Percentiles rank a stretch among this genome's conserved stretches.
Evolutionary conservation across 2,888 invertebrate genomes (phyloP).

Genomic region (Philaethria dido): DNA sequence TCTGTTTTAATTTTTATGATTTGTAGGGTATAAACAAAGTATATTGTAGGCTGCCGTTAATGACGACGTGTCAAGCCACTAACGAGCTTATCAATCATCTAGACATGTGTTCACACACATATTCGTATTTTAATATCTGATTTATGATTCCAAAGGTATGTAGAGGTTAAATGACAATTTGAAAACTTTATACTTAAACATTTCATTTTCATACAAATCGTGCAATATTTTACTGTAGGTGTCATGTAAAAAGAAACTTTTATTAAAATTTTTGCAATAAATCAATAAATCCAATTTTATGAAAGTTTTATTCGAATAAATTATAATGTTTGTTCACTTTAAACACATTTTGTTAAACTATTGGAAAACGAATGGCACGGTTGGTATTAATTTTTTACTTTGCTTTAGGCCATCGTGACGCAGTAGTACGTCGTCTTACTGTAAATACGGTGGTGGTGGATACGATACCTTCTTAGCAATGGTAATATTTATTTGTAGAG

Average conservation of each 20-base stretch:
- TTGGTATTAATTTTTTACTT: neutral
- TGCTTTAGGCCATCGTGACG: neutral
- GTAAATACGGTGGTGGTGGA: too few species aligned
- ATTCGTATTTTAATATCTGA: constrained; percentile 16
- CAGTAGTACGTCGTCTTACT: too few species aligned
- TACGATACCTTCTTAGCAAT: too few species aligned
- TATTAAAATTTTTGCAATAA: neutral
- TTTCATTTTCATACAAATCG: too few species aligned
- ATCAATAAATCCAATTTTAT: neutral
- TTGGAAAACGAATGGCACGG: neutral
- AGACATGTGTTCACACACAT: constrained; percentile 24
- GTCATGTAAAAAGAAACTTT: neutral
- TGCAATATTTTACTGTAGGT: neutral
- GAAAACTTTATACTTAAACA: neutral
- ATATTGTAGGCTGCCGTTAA: constrained; percentile 17
- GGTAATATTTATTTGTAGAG: too few species aligned
- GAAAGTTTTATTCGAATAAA: neutral
- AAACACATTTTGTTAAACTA: neutral
- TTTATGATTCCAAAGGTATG: constrained; percentile 11
- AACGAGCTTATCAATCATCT: constrained; percentile 43
- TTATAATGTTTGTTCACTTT: neutral
- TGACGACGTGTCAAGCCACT: constrained; percentile 36
- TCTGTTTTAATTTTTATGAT: constrained; percentile 25
- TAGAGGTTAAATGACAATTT: constrained; percentile 9
- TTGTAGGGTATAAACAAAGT: constrained; percentile 14